Conservation (phyloP, 92 coral and sea anemone species). For the Porites lobata region DNA sequence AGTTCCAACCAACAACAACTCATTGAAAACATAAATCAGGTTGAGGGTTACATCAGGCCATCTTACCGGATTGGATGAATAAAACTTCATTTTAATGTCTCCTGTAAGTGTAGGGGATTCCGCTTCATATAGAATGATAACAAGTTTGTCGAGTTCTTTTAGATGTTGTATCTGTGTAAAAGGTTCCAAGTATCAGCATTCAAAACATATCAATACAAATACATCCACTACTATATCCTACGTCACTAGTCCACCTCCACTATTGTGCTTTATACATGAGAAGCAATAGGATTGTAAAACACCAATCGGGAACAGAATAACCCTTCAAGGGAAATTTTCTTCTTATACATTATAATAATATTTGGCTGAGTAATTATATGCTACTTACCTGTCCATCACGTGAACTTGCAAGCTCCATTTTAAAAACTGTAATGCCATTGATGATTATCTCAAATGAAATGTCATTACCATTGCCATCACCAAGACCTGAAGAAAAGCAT, state of each 20-base stretch:
- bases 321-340: neutral
- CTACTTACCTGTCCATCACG: constrained; percentile 83
- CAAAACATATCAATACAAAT: neutral
- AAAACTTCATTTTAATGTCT: constrained; percentile 93
- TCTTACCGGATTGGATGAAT: constrained; percentile 86
- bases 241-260: too few species aligned
- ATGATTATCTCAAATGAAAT: constrained; percentile 87
- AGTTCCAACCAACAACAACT: neutral
- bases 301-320: too few species aligned
- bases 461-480: constrained; percentile 91
- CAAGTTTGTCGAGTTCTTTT: constrained; percentile 88
- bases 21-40: neutral
- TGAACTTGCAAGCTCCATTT: constrained; percentile 70
- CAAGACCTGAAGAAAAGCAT: constrained; percentile 74
- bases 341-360: neutral
- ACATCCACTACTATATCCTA: too few species aligned
- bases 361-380: neutral
- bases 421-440: constrained; percentile 88
- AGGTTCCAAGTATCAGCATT: neutral
- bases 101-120: constrained; percentile 90
- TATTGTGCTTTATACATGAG: neutral
- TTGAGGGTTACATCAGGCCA: neutral
- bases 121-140: constrained; percentile 72
- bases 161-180: constrained; percentile 72
- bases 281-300: neutral